phyloP scores from a whole-genome alignment of 2,797 vertebrate species.

The Pseudochromis fuscus region DNA sequence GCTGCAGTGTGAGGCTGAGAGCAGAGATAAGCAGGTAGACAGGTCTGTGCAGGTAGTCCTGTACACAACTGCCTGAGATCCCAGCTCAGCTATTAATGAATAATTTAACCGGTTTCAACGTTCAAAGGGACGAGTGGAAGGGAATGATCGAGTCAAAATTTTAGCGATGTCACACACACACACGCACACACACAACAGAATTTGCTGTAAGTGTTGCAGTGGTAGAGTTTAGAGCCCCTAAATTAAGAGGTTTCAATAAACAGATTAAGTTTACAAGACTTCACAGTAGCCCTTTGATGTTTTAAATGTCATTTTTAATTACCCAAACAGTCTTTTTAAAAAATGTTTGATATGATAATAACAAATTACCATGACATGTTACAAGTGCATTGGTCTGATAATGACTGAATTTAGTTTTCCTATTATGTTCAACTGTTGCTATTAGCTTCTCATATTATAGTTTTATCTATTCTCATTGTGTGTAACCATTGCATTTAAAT shows the following conservation, averaged over 20 bases:
- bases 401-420: too few species aligned
- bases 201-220: background rate
- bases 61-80: constrained; percentile 28
- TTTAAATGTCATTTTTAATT: too few species aligned
- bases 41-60: constrained; percentile 14
- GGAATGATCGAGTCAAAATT: constrained; percentile 11
- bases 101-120: constrained; percentile 53
- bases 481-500: too few species aligned
- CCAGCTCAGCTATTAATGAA: constrained; percentile 55
- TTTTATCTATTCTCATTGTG: too few species aligned
- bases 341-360: too few species aligned
- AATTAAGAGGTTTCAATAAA: constrained; percentile 2
- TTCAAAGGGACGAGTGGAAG: constrained; percentile 29
- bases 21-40: constrained; percentile 7
- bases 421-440: too few species aligned
- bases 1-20: constrained; percentile 7
- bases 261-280: background rate
- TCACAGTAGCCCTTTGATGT: background rate
- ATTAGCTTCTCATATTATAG: too few species aligned
- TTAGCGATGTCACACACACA: constrained; percentile 3
- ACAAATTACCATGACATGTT: too few species aligned
- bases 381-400: too few species aligned
- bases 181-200: background rate
- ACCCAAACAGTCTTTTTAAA: too few species aligned
- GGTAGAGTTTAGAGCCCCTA: too few species aligned